phyloP scores from a whole-genome alignment of 2,888 invertebrate genomes.

The Steinernema hermaphroditum region DNA sequence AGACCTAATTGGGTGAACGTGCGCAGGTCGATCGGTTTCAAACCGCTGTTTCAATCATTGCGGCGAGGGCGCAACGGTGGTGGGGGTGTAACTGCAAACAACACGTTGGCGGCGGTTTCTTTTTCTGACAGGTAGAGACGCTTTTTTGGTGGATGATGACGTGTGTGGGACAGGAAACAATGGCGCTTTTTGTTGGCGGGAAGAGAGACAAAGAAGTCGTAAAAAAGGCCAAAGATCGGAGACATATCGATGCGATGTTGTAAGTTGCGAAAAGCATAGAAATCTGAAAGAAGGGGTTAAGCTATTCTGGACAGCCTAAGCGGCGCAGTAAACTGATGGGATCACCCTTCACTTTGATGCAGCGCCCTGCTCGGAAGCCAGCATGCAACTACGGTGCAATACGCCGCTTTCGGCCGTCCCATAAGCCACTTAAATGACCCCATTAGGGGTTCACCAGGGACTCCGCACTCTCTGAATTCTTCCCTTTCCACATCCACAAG shows the following conservation, averaged over 20 bases:
- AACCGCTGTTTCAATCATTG: slow-evolving; percentile 1
- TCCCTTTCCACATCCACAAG: no score
- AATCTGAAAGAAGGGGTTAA: neutral
- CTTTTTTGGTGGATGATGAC: neutral
- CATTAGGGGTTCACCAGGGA: no score
- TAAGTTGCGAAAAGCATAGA: neutral
- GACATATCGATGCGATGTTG: neutral
- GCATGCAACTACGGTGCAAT: no score
- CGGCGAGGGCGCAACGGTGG: neutral
- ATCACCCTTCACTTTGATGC: no score
- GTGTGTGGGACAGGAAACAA: neutral
- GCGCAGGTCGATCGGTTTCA: no score
- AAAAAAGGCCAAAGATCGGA: neutral
- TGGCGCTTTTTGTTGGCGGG: neutral
- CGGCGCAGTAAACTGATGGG: no score
- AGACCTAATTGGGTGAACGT: no score
- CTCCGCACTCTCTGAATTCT: no score
- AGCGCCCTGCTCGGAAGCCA: no score
- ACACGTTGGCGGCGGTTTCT: neutral
- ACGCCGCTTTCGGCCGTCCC: no score
- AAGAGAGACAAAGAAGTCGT: neutral
- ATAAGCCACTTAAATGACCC: no score
- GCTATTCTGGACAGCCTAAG: neutral
- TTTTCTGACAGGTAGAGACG: neutral
- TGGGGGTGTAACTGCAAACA: neutral